Conservation (phyloP, 2,888 invertebrate genomes). For the Oscheius sp. region DNA sequence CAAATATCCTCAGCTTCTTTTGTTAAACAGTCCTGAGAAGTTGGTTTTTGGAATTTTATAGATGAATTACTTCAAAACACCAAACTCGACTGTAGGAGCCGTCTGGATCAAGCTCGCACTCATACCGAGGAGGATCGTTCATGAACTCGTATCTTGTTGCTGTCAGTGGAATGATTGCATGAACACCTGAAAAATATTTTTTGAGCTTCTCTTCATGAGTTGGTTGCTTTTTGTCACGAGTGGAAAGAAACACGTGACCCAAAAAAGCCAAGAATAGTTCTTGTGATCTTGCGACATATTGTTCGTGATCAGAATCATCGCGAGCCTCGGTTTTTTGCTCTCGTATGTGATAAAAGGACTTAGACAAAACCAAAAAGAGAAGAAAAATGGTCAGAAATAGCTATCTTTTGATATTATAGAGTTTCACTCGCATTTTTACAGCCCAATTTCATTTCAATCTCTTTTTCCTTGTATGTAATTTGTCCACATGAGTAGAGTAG, state of each 20-base stretch:
- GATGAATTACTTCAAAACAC: conserved; percentile 60
- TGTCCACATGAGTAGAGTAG: too few species aligned
- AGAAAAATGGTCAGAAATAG: too few species aligned
- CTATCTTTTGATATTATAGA: too few species aligned
- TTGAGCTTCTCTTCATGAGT: not conserved
- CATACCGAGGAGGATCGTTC: conserved; percentile 66
- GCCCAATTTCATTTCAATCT: too few species aligned
- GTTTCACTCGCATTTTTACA: too few species aligned
- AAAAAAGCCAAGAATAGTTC: not conserved
- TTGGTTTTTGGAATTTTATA: not conserved
- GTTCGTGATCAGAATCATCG: not conserved
- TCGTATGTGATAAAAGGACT: too few species aligned
- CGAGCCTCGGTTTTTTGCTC: not conserved
- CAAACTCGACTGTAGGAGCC: conserved; percentile 63
- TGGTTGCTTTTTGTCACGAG: too few species aligned
- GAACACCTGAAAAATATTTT: conserved; percentile 51
- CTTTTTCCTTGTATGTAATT: too few species aligned
- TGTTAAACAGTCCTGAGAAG: conserved; percentile 59
- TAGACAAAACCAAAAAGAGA: too few species aligned
- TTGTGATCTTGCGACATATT: not conserved
- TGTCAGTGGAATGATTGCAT: conserved; percentile 68
- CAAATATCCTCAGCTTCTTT: conserved; percentile 58
- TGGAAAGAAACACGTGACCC: not conserved
- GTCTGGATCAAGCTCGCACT: conserved; percentile 56
- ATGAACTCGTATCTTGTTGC: conserved; percentile 70